These are phyloP conservation scores for Zeuzera pyrina DNA, from an alignment of 2,888 invertebrate genomes.

Conservation along the genomic window DNA sequence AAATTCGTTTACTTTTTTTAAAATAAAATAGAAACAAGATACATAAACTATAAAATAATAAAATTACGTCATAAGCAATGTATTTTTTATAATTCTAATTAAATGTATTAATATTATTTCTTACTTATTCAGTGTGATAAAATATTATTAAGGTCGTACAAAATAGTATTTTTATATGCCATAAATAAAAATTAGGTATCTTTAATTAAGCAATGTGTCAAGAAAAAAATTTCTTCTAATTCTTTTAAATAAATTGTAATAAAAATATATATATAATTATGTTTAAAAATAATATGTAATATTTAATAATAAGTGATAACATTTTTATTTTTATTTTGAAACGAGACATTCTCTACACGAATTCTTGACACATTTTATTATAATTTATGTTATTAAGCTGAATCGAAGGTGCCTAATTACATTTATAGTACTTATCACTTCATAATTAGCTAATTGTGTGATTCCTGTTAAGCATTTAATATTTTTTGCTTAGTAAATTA, in stretches of 20 bases:
- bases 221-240: background rate
- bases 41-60: too few species aligned
- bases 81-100: too few species aligned
- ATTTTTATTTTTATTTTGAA: background rate
- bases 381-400: constrained; percentile 37
- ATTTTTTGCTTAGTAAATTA: too few species aligned
- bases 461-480: too few species aligned
- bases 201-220: background rate
- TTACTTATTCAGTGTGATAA: constrained; percentile 30
- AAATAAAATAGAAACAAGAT: too few species aligned
- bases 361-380: constrained; percentile 29
- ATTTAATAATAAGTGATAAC: background rate
- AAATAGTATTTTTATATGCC: constrained; percentile 43
- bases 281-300: background rate
- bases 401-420: constrained; percentile 55
- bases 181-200: constrained; percentile 23
- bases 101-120: background rate
- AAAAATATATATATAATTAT: background rate
- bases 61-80: too few species aligned
- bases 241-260: too few species aligned
- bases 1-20: too few species aligned
- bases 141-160: constrained; percentile 37
- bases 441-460: too few species aligned
- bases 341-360: too few species aligned
- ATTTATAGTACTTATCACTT: too few species aligned